A percentile compares a stretch with the other conserved stretches of the same genome.
phyloP scores from a whole-genome alignment of 92 coral and sea anemone genomes.

The Zoanthus sociatus region DNA sequence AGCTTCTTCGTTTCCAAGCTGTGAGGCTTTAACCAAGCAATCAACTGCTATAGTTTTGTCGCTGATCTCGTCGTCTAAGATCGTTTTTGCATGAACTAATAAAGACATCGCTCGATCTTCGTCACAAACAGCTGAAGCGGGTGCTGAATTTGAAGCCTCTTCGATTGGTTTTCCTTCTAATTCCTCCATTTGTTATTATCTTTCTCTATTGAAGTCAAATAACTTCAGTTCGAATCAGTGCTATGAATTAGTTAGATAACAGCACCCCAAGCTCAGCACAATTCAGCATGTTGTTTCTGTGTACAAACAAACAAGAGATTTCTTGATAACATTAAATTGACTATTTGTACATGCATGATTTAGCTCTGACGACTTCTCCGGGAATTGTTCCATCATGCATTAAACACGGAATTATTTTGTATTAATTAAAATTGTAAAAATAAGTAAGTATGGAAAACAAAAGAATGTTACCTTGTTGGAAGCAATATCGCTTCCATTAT shows the following conservation, averaged over 20 bases:
- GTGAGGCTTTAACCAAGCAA: conserved; percentile 65
- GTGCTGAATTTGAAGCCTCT: background rate
- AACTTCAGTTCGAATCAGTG: no score
- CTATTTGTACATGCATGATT: background rate
- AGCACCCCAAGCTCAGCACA: background rate
- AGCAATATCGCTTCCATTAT: background rate
- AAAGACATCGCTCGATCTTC: background rate
- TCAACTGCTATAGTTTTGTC: conserved; percentile 67
- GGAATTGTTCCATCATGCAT: background rate
- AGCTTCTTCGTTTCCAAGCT: conserved; percentile 73
- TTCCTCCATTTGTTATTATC: conserved; percentile 24
- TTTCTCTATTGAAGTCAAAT: background rate
- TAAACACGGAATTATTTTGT: background rate
- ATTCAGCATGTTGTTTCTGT: conserved; percentile 29
- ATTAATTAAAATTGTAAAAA: background rate
- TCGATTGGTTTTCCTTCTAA: conserved; percentile 12
- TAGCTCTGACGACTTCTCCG: background rate
- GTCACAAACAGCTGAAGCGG: conserved; percentile 2
- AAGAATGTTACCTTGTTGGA: background rate
- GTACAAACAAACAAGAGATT: background rate
- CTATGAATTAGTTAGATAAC: background rate
- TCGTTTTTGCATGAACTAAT: background rate
- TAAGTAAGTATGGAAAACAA: background rate
- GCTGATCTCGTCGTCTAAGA: conserved; percentile 17
- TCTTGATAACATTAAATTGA: background rate